Base-by-base conservation (phyloP, 2,888 invertebrate genomes). In the Eupithecia dodoneata region DNA sequence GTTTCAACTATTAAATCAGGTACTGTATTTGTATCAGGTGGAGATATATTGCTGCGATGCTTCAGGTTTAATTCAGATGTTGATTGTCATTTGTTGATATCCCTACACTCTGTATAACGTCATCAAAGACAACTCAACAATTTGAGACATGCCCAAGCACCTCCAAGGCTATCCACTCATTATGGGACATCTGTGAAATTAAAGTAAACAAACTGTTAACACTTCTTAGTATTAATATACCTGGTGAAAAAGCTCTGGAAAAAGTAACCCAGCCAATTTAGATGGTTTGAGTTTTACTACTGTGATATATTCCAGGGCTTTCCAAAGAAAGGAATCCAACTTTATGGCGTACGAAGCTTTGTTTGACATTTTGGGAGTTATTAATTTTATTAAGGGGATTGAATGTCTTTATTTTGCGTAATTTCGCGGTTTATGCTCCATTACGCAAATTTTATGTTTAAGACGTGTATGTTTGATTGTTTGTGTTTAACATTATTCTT, bases 321-420 rank as follows among this genome's bases (percentile, higher is more conserved):
- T 69, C 42, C 45, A 52, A 76, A 78, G 74, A 74, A 78, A 74
- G 70, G 76, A 74, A 72, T 78, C 74, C 72, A 76, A 79, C 66
- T 76, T 80, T 81, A 81, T 74, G 76, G 75, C 71, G 70, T 66
- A 74, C 66, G 72, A 72, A 78, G 79, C 76, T 78, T 77, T 76
- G 74, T 76, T 78, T 78, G 76, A 76, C 76, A 74, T 78, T 78
- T 72, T 74, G 74, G 66, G 74, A 76, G 74, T 71, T 75, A 75
- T 72, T 52, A 75, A 67, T 78, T 76, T 72, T 71, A 76, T 76
- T 71, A 76, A 44, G 55, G 49, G 74, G 65, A 77, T 76, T 72
- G 74, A 72, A 74, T 76, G 74, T 76, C 72, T 76, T 72, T 55
- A 78, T 76, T 76, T 63, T 72, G 72, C 59, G 59, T 71, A 44